Evolutionary conservation across 2,888 invertebrate species (phyloP).

Genomic region (Himalopsyche kuldschensis): DNA sequence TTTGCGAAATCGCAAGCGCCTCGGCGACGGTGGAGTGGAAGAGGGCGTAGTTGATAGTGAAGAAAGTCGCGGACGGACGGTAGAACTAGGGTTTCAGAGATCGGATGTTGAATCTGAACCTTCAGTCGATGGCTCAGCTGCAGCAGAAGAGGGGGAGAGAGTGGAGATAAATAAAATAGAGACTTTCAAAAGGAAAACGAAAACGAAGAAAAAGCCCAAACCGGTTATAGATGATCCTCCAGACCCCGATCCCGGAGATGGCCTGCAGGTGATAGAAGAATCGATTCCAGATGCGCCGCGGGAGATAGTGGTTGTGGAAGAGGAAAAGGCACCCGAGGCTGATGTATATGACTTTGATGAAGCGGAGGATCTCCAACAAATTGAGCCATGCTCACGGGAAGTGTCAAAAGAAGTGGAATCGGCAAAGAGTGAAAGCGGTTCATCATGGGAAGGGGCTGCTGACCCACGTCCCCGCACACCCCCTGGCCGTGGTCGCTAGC

Average conservation of each 20-base stretch:
- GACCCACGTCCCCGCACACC: constrained; percentile 60
- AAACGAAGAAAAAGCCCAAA: constrained; percentile 31
- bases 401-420: constrained; percentile 40
- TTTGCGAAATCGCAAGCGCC: neutral
- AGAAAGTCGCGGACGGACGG: neutral
- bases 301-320: neutral
- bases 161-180: constrained; percentile 44
- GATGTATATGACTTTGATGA: constrained; percentile 62
- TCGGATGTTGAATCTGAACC: constrained; percentile 18
- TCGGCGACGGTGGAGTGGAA: neutral
- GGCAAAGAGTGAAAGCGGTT: constrained; percentile 43
- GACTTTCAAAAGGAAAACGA: constrained; percentile 27
- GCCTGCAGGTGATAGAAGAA: neutral
- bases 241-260: neutral
- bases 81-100: constrained; percentile 38
- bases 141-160: neutral
- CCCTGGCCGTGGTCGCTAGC: constrained; percentile 64
- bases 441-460: constrained; percentile 45
- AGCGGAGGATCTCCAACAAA: constrained; percentile 48
- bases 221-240: constrained; percentile 6
- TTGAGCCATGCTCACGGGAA: constrained; percentile 42
- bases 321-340: constrained; percentile 18
- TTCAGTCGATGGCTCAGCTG: constrained; percentile 11
- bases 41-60: neutral
- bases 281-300: constrained; percentile 4